Base-by-base conservation (phyloP, 2,888 invertebrate genomes). In the Pilophorus perplexus region DNA sequence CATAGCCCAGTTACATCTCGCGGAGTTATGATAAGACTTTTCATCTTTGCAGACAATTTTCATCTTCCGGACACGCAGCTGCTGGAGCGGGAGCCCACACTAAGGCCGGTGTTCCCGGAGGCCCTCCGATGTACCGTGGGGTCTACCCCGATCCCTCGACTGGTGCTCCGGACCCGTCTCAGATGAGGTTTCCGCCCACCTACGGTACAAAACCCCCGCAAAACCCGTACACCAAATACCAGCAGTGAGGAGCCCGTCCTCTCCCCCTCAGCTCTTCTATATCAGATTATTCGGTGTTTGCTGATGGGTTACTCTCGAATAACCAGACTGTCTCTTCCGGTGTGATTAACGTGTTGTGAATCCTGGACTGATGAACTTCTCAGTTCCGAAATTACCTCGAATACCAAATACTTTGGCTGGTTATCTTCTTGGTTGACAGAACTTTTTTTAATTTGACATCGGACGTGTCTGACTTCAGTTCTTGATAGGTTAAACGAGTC, bases 41-140 rank as follows among this genome's bases (percentile, higher is more conserved):
- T n/a, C n/a, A n/a, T n/a, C 25, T 20, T 50, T 50, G 10, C 57
- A 66, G 66, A 23, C 66, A 66, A 14, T 66, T 66, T 25, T 57
- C 66, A 8, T 57, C 66, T 20, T 44, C 66, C 10, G 57, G 66
- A 3, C 66, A 66, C 14, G 57, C 48, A 16, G 64, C 54, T n/a
- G 54, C 55, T 20, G 66, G 40, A 12, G 64, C 57, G 3, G 66
- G 38, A n/a, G 57, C 52, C 28, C 66, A 66, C 46, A 23, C 33
- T 16, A 66, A 66, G 27, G 40, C 40, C 14, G 62, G 44, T 2
- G 62, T 46, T 6, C 57, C 66, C 1, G 40, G 52, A n/a, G 66
- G 66, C n/a, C 57, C 66, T 2, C 66, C 66, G 14, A 66, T 66
- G 66, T 66, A 66, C 57, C 44, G 66, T 14, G 62, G 48, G 12